A percentile compares a stretch with the other conserved stretches of the same genome.
phyloP scores from a whole-genome alignment of 2,113 vertebrate genomes.

The Tautogolabrus adspersus region DNA sequence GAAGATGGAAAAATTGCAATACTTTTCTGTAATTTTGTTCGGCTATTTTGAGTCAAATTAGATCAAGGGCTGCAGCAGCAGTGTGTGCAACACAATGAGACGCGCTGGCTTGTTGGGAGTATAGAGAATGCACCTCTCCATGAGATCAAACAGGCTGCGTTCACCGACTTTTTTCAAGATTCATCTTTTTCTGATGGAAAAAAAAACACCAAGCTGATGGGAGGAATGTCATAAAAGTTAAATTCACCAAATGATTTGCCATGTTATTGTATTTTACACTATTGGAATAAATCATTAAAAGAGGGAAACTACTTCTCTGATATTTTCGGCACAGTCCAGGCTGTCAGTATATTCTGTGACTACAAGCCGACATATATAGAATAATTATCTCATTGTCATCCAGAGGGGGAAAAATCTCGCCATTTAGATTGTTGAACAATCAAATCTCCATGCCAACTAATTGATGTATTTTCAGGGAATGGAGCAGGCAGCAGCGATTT shows the following conservation, averaged over 20 bases:
- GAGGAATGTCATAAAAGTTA: background rate
- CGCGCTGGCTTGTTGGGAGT: constrained; percentile 51
- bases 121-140: constrained; percentile 48
- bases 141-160: constrained; percentile 71
- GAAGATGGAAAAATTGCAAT: constrained; percentile 93
- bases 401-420: background rate
- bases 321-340: background rate
- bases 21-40: constrained; percentile 96
- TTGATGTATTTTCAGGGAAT: constrained; percentile 23
- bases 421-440: constrained; percentile 37
- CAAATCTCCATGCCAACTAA: constrained; percentile 42
- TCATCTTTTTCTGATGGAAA: constrained; percentile 55
- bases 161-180: constrained; percentile 52
- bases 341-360: background rate
- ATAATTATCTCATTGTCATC: constrained; percentile 32
- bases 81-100: constrained; percentile 81
- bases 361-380: constrained; percentile 15
- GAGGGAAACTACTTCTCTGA: background rate
- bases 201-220: constrained; percentile 18
- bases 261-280: background rate
- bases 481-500: constrained; percentile 6
- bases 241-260: background rate
- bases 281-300: background rate
- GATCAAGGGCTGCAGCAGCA: constrained; percentile 87
- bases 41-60: constrained; percentile 92